Conservation (phyloP, 1,140 invertebrate species). For the Wasmannia auropunctata region DNA sequence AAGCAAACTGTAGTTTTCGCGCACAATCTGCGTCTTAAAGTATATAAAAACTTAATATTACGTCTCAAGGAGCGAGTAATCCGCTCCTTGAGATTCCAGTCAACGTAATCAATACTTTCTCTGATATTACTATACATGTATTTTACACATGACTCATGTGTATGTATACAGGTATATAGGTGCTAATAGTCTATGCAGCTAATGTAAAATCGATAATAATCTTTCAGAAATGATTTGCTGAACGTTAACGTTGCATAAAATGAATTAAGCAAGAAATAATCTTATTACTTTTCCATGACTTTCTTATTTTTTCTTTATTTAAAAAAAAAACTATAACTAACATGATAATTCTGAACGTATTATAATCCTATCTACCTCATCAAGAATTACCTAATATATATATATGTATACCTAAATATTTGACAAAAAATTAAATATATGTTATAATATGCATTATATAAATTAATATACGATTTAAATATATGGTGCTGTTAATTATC, state of each 20-base stretch:
- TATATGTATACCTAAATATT: too few relatives aligned
- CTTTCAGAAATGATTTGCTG: background rate
- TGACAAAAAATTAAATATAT: too few relatives aligned
- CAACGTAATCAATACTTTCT: constrained; percentile 43
- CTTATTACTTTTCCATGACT: background rate
- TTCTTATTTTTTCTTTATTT: constrained; percentile 5
- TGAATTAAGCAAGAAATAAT: constrained; percentile 5
- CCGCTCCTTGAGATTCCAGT: background rate
- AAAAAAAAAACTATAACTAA: background rate
- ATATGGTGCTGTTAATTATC: too few relatives aligned
- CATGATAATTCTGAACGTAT: background rate
- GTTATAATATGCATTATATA: too few relatives aligned
- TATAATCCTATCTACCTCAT: too few relatives aligned
- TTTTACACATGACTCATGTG: constrained; percentile 50
- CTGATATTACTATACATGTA: constrained; percentile 52
- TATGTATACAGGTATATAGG: constrained; percentile 17
- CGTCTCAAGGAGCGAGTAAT: background rate
- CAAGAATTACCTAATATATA: too few relatives aligned
- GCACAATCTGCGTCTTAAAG: background rate
- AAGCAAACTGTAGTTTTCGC: background rate
- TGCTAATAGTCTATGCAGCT: constrained; percentile 44
- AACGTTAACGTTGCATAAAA: background rate
- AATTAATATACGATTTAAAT: too few relatives aligned
- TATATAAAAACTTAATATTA: background rate
- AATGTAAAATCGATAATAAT: constrained; percentile 55